Evolutionary conservation across 2,797 vertebrate genomes (phyloP).

Genomic region (Squalus acanthias): DNA sequence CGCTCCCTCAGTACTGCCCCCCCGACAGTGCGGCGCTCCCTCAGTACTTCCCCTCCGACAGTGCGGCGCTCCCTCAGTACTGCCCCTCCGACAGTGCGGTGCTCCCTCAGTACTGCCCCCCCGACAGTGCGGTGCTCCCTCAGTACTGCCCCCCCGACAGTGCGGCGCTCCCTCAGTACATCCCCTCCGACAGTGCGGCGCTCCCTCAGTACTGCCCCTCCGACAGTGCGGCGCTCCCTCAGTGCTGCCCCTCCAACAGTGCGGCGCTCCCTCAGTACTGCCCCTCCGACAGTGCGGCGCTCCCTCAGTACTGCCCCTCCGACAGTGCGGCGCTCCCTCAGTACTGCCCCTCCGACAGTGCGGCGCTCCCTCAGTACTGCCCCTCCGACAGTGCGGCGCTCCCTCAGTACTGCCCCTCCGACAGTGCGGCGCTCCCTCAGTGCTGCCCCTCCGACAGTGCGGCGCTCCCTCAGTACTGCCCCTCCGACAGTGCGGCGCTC

Average conservation of each 20-base stretch:
- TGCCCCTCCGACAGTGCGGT: too few species aligned
- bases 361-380: not conserved
- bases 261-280: not conserved
- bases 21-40: not conserved
- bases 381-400: too few species aligned
- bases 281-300: too few species aligned
- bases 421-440: not conserved
- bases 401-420: not conserved
- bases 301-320: not conserved
- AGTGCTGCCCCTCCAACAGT: not conserved
- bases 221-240: not conserved
- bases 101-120: not conserved
- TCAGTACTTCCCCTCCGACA: not conserved
- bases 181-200: too few species aligned
- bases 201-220: not conserved
- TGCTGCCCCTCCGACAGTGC: too few species aligned
- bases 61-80: not conserved
- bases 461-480: not conserved
- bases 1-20: not conserved
- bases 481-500: too few species aligned
- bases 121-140: not conserved
- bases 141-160: not conserved
- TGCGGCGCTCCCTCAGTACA: not conserved
- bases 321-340: not conserved
- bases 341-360: not conserved